phyloP scores from a whole-genome alignment of 2,797 vertebrate genomes.

The Muscicapa comitata region DNA sequence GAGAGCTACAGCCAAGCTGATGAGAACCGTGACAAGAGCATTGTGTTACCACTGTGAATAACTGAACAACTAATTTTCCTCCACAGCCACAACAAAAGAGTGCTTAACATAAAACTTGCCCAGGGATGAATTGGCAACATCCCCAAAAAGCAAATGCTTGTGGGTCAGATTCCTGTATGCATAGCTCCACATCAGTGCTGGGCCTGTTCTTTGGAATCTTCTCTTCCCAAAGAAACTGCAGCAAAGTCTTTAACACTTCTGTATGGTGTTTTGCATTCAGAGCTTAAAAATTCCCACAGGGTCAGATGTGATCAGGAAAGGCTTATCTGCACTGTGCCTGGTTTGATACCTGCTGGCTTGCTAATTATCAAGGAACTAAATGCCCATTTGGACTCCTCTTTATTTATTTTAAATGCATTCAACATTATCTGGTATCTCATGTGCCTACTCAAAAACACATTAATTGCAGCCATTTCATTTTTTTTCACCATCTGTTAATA shows the following conservation, averaged over 20 bases:
- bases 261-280: background rate
- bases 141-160: background rate
- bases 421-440: background rate
- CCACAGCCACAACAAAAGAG: background rate
- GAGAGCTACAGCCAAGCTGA: background rate
- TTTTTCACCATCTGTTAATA: background rate
- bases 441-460: background rate
- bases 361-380: background rate
- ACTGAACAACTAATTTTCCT: background rate
- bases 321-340: background rate
- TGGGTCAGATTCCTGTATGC: background rate
- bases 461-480: background rate
- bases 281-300: background rate
- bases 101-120: background rate
- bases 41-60: slow-evolving; percentile 2
- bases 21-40: background rate
- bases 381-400: background rate
- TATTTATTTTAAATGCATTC: background rate
- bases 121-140: background rate
- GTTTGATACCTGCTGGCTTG: background rate
- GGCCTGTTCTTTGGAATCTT: background rate
- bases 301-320: background rate
- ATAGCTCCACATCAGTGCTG: background rate
- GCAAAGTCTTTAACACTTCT: background rate
- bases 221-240: background rate